phyloP scores from a whole-genome alignment of 2,888 invertebrate genomes.

The Arrhopalites spinosus region DNA sequence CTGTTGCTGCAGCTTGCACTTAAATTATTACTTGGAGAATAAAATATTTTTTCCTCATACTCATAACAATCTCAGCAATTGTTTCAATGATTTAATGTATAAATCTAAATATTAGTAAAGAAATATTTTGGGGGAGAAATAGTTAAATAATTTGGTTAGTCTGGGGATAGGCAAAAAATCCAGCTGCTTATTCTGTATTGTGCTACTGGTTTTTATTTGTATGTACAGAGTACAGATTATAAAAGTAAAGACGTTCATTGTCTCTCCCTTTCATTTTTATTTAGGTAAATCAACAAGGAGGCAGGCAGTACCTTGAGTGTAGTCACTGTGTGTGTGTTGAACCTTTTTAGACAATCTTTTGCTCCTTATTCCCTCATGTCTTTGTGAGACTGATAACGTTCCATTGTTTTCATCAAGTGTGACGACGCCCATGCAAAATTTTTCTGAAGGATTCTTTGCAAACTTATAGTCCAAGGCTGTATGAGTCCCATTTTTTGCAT shows the following conservation, averaged over 20 bases:
- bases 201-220: background rate
- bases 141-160: too few relatives aligned
- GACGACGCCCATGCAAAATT: constrained; percentile 37
- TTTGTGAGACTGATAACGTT: constrained; percentile 29
- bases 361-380: background rate
- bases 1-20: too few relatives aligned
- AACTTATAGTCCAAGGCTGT: constrained; percentile 30
- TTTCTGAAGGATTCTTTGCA: constrained; percentile 31
- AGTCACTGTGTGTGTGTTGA: background rate
- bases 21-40: too few relatives aligned
- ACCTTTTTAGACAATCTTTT: background rate
- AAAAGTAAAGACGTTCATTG: constrained; percentile 31
- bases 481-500: constrained; percentile 7
- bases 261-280: background rate
- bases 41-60: too few relatives aligned
- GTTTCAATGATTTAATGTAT: too few relatives aligned
- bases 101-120: too few relatives aligned
- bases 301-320: background rate
- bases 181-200: too few relatives aligned
- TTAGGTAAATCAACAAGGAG: background rate
- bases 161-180: too few relatives aligned
- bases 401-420: constrained; percentile 36
- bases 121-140: too few relatives aligned
- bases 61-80: too few relatives aligned
- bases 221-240: background rate